A percentile compares a stretch with the other conserved stretches of the same genome.
phyloP scores from a whole-genome alignment of 2,797 vertebrate genomes.

The Otus scops region DNA sequence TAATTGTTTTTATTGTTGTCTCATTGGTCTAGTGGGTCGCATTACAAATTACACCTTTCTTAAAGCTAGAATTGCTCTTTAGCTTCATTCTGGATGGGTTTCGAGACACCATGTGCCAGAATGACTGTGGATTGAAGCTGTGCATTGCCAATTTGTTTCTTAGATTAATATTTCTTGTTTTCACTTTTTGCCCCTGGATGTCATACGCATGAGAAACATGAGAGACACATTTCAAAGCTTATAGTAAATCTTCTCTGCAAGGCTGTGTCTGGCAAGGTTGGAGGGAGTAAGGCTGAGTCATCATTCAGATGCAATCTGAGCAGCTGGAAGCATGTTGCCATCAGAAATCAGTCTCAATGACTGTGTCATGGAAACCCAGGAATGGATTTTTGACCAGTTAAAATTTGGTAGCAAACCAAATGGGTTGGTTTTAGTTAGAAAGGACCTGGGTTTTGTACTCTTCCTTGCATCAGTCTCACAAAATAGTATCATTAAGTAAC shows the following conservation, averaged over 20 bases:
- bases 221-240: slow-evolving; percentile 50
- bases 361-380: slow-evolving; percentile 42
- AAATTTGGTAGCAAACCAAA: background rate
- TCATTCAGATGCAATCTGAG: slow-evolving; percentile 54
- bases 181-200: slow-evolving; percentile 37
- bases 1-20: background rate
- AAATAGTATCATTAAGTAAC: background rate
- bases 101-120: background rate
- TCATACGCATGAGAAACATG: slow-evolving; percentile 41
- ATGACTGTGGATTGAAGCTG: background rate
- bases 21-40: background rate
- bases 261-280: slow-evolving; percentile 40
- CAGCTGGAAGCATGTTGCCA: slow-evolving; percentile 50
- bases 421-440: background rate
- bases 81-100: slow-evolving; percentile 31
- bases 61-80: background rate
- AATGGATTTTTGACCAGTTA: slow-evolving; percentile 16
- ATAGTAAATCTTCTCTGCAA: slow-evolving; percentile 42
- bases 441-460: background rate
- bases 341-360: slow-evolving; percentile 54
- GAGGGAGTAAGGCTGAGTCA: slow-evolving; percentile 56
- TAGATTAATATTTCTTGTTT: slow-evolving; percentile 34
- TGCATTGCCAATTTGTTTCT: slow-evolving; percentile 30
- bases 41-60: background rate
- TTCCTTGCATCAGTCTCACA: background rate